phyloP scores from a whole-genome alignment of 1,140 invertebrate genomes.

The Stegodyphus mimosarum region DNA sequence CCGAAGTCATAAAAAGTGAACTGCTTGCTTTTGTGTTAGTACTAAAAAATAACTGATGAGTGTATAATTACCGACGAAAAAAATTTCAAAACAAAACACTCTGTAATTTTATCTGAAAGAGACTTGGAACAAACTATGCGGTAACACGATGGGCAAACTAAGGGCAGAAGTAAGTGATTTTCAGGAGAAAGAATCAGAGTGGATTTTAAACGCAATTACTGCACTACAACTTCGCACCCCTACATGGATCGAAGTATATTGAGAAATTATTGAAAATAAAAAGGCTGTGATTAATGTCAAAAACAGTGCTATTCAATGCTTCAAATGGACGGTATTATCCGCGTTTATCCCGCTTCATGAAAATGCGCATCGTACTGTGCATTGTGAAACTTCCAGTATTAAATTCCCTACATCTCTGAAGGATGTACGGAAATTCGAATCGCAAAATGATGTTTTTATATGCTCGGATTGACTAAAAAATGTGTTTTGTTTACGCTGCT shows the following conservation, averaged over 20 bases:
- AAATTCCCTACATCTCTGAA: background rate
- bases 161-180: background rate
- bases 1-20: background rate
- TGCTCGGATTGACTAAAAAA: background rate
- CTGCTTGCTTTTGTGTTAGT: background rate
- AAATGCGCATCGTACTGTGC: background rate
- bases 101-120: background rate
- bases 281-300: conserved; percentile 7
- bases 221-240: background rate
- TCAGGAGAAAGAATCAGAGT: background rate
- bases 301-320: conserved; percentile 20
- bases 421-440: background rate
- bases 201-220: background rate
- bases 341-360: background rate
- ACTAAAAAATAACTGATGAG: background rate
- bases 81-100: background rate
- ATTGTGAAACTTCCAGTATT: background rate
- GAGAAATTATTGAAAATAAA: background rate
- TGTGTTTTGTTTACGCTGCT: background rate
- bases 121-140: background rate
- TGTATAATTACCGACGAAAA: background rate
- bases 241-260: background rate
- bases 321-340: conserved; percentile 13
- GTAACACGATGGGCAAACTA: background rate
- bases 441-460: background rate